Evolutionary conservation across 2,888 invertebrate genomes (phyloP), one percentile per base, ranked within the genome.

Genomic region (Philopedon plagiatum): DNA sequence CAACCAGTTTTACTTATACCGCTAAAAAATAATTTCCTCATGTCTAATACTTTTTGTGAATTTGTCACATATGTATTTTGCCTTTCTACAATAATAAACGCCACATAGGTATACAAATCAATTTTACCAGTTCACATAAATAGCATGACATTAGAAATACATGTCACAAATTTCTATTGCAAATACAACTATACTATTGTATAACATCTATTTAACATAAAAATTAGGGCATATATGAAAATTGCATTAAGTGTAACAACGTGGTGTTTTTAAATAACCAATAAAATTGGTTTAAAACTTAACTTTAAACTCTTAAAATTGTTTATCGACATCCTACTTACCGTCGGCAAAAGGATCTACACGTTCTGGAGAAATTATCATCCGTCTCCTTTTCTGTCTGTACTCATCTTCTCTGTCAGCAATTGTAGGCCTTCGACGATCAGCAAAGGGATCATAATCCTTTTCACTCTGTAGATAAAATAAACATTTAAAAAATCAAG

Each of bases 331-430:
- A 2, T 44, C 5, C 41, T 78, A 89, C 91, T 87, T 89, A 97
- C 97, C 98, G 90, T 98, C 97, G 82, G 97, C 96, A 89, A 99
- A 99, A 34, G 97, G 97, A 89, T 99, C 99, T 78, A 94, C 92
- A 81, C 99, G 90, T 83, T 97, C 98, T 0, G 99, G 99, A 3
- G 99, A 99, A 82, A 99, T 97, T 75, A 99, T 94, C 90, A 95
- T 93, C 85, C 94, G 89, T 73, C 96, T 90, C 78, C 96, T 90
- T 80, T 94, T 93, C 81, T 94, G 94, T 67, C 96, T 90, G 83
- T 99, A 99, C 84, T 99, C 98, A 91, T 98, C 97, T 87, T 99
- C 98, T 77, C 97, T 90, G 81, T 99, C 98, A 0, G 96, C 95
- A 83, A 99, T 96, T 13, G 96, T 97, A 51, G 96, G 94, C 66